A percentile compares a stretch with the other conserved stretches of the same genome.
Evolutionary conservation across 2,113 vertebrate genomes (phyloP).

Genomic region (Pygoscelis adeliae): DNA sequence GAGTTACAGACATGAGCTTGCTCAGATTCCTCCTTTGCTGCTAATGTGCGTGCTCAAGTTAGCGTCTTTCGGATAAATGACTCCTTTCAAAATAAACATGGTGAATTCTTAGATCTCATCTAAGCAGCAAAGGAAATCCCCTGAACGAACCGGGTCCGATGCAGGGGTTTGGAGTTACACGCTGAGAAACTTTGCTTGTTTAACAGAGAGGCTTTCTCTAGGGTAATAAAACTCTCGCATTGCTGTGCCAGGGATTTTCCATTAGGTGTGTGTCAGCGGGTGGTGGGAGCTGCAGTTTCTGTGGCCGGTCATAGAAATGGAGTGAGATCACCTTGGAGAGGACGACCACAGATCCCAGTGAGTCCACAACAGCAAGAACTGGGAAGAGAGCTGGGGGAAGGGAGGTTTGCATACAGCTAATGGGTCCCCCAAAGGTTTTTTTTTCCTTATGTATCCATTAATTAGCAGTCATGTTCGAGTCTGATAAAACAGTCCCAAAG

Average conservation of each 20-base stretch:
- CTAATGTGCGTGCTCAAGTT: fast-evolving
- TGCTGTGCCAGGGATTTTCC: constrained; percentile 40
- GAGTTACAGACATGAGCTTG: neutral
- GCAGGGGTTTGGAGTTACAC: neutral
- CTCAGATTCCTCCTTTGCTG: neutral
- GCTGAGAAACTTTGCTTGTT: neutral
- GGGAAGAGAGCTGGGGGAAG: neutral
- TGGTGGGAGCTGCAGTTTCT: neutral
- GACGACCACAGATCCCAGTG: neutral
- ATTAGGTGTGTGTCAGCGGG: neutral
- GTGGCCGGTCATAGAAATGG: neutral
- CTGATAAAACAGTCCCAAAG: neutral
- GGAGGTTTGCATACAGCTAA: neutral
- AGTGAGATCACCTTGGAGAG: neutral
- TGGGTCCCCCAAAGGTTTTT: neutral
- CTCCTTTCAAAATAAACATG: neutral
- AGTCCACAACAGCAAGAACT: neutral
- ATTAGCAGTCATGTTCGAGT: neutral
- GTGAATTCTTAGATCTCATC: neutral
- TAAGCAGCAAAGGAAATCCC: constrained; percentile 35
- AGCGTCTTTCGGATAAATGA: neutral
- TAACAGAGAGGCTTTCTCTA: neutral
- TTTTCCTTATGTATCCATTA: neutral
- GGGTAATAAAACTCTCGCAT: neutral
- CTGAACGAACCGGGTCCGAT: fast-evolving